phyloP scores from a whole-genome alignment of 2,888 invertebrate genomes.

The Volucella bombylans region DNA sequence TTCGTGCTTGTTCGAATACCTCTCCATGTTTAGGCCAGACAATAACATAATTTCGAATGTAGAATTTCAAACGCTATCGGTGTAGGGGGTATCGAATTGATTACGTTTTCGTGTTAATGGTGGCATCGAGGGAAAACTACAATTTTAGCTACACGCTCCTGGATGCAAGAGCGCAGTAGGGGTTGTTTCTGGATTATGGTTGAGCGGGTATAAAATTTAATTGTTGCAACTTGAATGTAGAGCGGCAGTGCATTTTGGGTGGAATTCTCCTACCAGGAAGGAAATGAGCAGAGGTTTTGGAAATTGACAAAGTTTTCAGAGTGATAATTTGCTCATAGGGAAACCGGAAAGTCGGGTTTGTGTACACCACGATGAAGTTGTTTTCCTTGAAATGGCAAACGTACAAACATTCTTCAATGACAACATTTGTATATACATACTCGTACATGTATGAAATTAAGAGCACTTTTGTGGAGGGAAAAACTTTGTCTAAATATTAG shows the following conservation, averaged over 20 bases:
- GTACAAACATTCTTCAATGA: too few species aligned
- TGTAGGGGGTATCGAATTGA: slow-evolving; percentile 38
- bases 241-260: slow-evolving; percentile 3
- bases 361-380: too few species aligned
- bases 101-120: slow-evolving; percentile 58
- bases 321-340: slow-evolving; percentile 45
- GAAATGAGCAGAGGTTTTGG: slow-evolving; percentile 7
- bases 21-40: slow-evolving; percentile 7
- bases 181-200: slow-evolving; percentile 41
- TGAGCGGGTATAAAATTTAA: slow-evolving; percentile 44
- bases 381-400: too few species aligned
- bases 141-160: neutral
- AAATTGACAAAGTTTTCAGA: slow-evolving; percentile 61
- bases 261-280: slow-evolving; percentile 18
- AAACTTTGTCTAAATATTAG: too few species aligned
- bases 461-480: too few species aligned
- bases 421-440: too few species aligned
- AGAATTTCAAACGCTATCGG: slow-evolving; percentile 1
- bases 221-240: slow-evolving; percentile 47
- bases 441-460: too few species aligned
- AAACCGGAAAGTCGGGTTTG: neutral
- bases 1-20: too few species aligned
- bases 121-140: slow-evolving; percentile 37
- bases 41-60: slow-evolving; percentile 63
- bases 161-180: slow-evolving; percentile 13